phyloP scores from a whole-genome alignment of 1,140 invertebrate genomes.

The Mercenaria mercenaria region DNA sequence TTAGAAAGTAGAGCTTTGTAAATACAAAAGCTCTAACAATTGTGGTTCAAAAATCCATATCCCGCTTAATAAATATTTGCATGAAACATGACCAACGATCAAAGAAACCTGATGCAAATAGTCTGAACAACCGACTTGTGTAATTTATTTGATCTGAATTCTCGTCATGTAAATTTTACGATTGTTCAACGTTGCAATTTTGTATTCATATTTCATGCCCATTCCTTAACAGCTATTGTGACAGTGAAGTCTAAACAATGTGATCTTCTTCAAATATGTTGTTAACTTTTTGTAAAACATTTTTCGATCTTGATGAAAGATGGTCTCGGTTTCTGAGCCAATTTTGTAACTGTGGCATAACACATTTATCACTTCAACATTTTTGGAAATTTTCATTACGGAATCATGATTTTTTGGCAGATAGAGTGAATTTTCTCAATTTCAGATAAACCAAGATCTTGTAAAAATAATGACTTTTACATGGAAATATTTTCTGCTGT shows the following conservation, averaged over 20 bases:
- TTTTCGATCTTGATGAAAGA: background rate
- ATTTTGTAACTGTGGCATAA: conserved; percentile 35
- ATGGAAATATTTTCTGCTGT: conserved; percentile 35
- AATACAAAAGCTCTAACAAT: conserved; percentile 5
- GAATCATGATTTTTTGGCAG: conserved; percentile 17
- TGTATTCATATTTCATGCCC: conserved; percentile 12
- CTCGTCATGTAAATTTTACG: background rate
- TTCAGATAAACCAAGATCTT: conserved; percentile 9
- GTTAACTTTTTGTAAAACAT: background rate
- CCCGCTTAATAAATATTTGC: conserved; percentile 42
- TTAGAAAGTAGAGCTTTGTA: background rate
- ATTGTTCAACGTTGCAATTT: conserved; percentile 28
- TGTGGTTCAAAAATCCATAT: conserved; percentile 13
- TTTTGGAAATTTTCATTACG: conserved; percentile 36
- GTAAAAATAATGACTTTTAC: conserved; percentile 9
- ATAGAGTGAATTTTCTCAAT: conserved; percentile 2
- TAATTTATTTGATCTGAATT: conserved; percentile 19
- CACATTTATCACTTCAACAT: conserved; percentile 23
- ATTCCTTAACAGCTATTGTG: too few relatives aligned
- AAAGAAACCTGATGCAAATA: background rate
- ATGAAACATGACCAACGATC: background rate
- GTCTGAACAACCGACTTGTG: background rate
- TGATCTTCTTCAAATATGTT: background rate
- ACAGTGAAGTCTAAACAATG: background rate
- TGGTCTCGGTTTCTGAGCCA: conserved; percentile 4